phyloP scores from a whole-genome alignment of 2,113 vertebrate species.

The Psephotus haematonotus region DNA sequence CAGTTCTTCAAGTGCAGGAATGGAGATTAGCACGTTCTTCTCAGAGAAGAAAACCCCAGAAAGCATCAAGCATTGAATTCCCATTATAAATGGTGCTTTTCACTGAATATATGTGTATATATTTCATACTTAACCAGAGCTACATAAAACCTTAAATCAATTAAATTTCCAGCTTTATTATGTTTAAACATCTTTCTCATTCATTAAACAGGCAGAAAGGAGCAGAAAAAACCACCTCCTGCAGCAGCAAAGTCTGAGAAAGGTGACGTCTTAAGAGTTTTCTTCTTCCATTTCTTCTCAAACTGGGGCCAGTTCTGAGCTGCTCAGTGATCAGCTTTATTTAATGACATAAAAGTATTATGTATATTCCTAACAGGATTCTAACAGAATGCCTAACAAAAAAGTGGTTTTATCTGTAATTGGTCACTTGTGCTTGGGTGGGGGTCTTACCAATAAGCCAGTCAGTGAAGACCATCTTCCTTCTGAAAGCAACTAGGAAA shows the following conservation, averaged over 20 bases:
- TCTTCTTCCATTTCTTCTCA: not conserved
- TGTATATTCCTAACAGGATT: not conserved
- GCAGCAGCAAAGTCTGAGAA: conserved; percentile 78
- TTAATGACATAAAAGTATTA: not conserved
- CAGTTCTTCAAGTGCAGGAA: conserved; percentile 12
- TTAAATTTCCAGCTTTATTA: conserved; percentile 27
- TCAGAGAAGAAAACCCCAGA: conserved; percentile 21
- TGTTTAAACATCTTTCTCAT: conserved; percentile 66
- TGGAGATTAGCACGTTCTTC: conserved; percentile 10
- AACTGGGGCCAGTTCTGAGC: not conserved
- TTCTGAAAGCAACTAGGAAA: not conserved
- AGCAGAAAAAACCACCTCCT: conserved; percentile 79
- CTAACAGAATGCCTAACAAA: not conserved
- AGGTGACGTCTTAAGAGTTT: conserved; percentile 73
- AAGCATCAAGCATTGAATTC: conserved; percentile 22
- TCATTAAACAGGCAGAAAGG: conserved; percentile 77
- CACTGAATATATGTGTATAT: not conserved
- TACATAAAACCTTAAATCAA: not conserved
- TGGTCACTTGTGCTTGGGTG: not conserved
- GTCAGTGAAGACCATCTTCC: not conserved
- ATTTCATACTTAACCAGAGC: not conserved
- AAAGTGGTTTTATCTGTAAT: not conserved
- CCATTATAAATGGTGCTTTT: not conserved
- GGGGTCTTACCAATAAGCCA: not conserved
- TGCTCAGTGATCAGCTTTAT: not conserved